Percentiles rank a stretch among this genome's conserved stretches.
Conservation (phyloP, 1,140 invertebrate genomes). For the Eupeodes corollae region DNA sequence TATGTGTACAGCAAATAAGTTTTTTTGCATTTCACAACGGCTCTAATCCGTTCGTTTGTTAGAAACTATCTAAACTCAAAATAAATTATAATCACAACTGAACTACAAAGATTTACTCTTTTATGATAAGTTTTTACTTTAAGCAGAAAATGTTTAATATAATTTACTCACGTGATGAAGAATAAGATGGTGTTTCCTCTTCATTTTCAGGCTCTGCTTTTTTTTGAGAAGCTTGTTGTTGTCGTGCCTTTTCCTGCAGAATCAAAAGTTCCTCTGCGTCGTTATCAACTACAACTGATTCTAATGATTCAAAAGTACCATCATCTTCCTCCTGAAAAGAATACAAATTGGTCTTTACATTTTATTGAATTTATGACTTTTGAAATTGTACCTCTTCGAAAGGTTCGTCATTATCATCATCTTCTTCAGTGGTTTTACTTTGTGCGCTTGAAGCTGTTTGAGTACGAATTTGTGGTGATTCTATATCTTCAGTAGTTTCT, state of each 20-base stretch:
- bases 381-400: constrained; percentile 9
- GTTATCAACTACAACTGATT: constrained; percentile 33
- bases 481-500: constrained; percentile 4
- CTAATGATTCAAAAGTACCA: constrained; percentile 27
- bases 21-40: too few relatives aligned
- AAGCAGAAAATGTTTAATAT: not conserved
- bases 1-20: too few relatives aligned
- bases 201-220: constrained; percentile 25
- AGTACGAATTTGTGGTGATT: not conserved
- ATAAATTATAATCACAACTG: too few relatives aligned
- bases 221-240: constrained; percentile 11
- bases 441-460: too few relatives aligned
- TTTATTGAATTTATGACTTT: not conserved
- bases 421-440: not conserved
- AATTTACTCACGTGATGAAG: constrained; percentile 29
- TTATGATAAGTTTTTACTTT: not conserved
- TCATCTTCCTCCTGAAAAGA: constrained; percentile 11
- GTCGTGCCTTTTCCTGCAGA: constrained; percentile 18
- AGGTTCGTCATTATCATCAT: constrained; percentile 21
- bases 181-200: constrained; percentile 32
- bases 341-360: not conserved
- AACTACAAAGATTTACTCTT: too few relatives aligned
- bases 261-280: constrained; percentile 27
- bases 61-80: too few relatives aligned
- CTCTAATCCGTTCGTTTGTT: too few relatives aligned